Conservation (phyloP, 2,888 invertebrate species). For the Acleris literana region DNA sequence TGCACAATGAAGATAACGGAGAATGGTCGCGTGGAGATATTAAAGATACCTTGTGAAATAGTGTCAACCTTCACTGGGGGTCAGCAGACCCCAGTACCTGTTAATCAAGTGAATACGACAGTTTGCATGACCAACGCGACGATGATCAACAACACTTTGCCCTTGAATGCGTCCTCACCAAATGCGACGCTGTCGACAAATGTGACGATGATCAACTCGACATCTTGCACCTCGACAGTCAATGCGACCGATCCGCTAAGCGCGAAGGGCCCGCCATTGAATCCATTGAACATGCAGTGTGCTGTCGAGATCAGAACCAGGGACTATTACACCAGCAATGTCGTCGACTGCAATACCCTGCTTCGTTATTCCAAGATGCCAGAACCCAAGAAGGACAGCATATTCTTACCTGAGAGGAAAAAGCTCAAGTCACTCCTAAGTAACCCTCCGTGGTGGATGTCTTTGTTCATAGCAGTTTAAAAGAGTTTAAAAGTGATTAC, state of each 20-base stretch:
- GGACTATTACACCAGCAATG: conserved; percentile 51
- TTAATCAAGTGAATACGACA: conserved; percentile 51
- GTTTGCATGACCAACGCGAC: conserved; percentile 61
- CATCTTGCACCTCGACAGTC: conserved; percentile 53
- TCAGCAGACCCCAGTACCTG: conserved; percentile 42
- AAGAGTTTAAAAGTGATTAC: not conserved
- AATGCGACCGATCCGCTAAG: conserved; percentile 60
- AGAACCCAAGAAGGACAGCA: conserved; percentile 54
- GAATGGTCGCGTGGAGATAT: conserved; percentile 53
- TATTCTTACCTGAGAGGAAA: conserved; percentile 57
- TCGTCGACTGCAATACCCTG: conserved; percentile 62
- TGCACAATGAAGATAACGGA: conserved; percentile 68
- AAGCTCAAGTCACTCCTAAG: conserved; percentile 65
- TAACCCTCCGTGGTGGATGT: conserved; percentile 77
- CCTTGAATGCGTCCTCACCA: conserved; percentile 31
- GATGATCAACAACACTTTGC: conserved; percentile 46
- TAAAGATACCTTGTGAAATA: conserved; percentile 75
- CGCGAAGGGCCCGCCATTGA: conserved; percentile 58
- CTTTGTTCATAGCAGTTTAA: conserved; percentile 67
- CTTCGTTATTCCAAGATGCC: conserved; percentile 65
- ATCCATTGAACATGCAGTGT: conserved; percentile 60
- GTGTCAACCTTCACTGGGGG: conserved; percentile 73
- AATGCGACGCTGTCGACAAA: conserved; percentile 42
- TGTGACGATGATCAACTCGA: conserved; percentile 46
- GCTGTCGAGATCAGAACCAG: conserved; percentile 64